Conservation (phyloP, 2,797 vertebrate species). For the Carapus acus region DNA sequence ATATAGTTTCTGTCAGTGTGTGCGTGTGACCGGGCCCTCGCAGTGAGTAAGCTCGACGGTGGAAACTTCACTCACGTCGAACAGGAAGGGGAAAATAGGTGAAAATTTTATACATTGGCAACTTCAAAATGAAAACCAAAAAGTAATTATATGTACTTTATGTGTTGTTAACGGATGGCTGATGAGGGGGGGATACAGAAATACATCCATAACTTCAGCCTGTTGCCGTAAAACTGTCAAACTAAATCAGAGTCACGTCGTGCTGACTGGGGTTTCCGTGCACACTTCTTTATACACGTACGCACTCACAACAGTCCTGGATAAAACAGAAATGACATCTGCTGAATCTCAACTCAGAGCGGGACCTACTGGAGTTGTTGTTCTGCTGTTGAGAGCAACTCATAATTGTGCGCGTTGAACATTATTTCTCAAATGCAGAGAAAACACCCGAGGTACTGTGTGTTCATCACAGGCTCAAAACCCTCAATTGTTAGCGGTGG, state of each 20-base stretch:
- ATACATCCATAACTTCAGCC: constrained; percentile 75
- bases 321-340: no score
- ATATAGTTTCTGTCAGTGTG: constrained; percentile 30
- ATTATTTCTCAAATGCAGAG: constrained; percentile 32
- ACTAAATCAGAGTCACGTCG: constrained; percentile 72
- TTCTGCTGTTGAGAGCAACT: no score
- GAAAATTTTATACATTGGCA: constrained; percentile 75
- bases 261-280: constrained; percentile 57
- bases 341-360: no score
- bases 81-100: constrained; percentile 76
- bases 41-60: constrained; percentile 56
- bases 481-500: constrained; percentile 56
- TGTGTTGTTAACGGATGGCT: constrained; percentile 78
- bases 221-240: constrained; percentile 76
- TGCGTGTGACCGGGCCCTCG: constrained; percentile 33
- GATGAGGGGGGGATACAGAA: constrained; percentile 69
- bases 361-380: no score
- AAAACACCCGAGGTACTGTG: constrained; percentile 50
- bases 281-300: constrained; percentile 21
- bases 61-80: constrained; percentile 70
- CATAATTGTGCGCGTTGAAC: background rate
- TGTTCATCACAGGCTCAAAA: constrained; percentile 59
- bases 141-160: constrained; percentile 77
- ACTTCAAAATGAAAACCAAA: constrained; percentile 77
- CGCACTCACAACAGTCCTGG: no score